phyloP scores from a whole-genome alignment of 2,888 invertebrate genomes.

The Eucriotettix oculatus region DNA sequence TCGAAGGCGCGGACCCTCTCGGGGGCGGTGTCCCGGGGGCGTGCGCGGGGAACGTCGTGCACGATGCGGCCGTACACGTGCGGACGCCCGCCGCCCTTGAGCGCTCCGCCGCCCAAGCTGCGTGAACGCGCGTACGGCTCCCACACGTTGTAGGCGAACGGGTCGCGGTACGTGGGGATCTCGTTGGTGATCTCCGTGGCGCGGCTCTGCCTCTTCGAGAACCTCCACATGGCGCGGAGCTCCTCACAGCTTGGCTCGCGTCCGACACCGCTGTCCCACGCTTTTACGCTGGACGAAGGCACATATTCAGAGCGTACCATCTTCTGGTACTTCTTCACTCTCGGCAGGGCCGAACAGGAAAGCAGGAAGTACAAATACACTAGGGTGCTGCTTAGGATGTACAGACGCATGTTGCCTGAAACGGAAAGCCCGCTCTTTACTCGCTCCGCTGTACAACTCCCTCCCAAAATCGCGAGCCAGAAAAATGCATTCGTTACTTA shows the following conservation, averaged over 20 bases:
- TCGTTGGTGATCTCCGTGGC: constrained; percentile 78
- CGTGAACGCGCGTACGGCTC: constrained; percentile 35
- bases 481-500: no score
- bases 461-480: no score
- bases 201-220: constrained; percentile 73
- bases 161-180: constrained; percentile 66
- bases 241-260: constrained; percentile 76
- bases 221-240: constrained; percentile 80
- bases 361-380: background rate
- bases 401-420: background rate
- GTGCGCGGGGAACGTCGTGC: background rate
- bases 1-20: background rate
- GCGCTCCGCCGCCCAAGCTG: constrained; percentile 6
- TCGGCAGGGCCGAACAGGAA: background rate
- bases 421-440: background rate
- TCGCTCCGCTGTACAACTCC: no score
- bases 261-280: constrained; percentile 26
- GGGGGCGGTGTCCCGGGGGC: background rate
- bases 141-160: constrained; percentile 69
- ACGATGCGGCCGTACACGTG: background rate
- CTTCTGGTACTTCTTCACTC: background rate
- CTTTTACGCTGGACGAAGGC: background rate
- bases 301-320: background rate
- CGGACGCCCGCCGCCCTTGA: constrained; percentile 11
- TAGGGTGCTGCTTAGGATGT: background rate